phyloP scores from a whole-genome alignment of 92 coral and sea anemone species.

The Porites lobata region DNA sequence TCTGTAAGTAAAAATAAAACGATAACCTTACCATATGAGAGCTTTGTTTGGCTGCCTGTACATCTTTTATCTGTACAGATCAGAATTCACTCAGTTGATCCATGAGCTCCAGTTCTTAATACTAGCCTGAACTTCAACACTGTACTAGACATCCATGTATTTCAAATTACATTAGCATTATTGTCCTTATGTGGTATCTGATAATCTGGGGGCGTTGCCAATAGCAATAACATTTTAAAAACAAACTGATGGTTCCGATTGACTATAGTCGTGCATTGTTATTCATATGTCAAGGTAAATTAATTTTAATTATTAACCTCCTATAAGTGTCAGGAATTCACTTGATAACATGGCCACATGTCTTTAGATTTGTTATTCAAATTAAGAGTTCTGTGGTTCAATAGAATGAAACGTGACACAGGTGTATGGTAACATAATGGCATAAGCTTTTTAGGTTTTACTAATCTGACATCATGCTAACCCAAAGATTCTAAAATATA shows the following conservation, averaged over 20 bases:
- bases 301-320: slow-evolving; percentile 43
- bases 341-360: slow-evolving; percentile 40
- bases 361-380: slow-evolving; percentile 38
- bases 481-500: background rate
- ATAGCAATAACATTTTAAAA: slow-evolving; percentile 30
- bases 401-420: slow-evolving; percentile 31
- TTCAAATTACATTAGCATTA: background rate
- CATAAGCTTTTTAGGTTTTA: background rate
- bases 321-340: slow-evolving; percentile 46
- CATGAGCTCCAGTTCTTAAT: background rate
- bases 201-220: slow-evolving; percentile 35
- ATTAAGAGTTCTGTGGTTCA: slow-evolving; percentile 20
- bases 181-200: slow-evolving; percentile 22
- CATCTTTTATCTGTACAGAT: background rate
- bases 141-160: slow-evolving; percentile 10
- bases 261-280: slow-evolving; percentile 28
- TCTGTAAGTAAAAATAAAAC: background rate
- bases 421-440: slow-evolving; percentile 20
- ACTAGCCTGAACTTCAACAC: background rate
- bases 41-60: background rate
- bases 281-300: slow-evolving; percentile 31
- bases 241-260: slow-evolving; percentile 15
- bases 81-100: background rate
- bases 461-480: slow-evolving; percentile 15
- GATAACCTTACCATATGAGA: slow-evolving; percentile 31